Percentiles rank a stretch among this genome's conserved stretches.
These are phyloP conservation scores for Leptinotarsa tumamoca DNA, from an alignment of 2,888 invertebrate genomes.

Conservation along the genomic window DNA sequence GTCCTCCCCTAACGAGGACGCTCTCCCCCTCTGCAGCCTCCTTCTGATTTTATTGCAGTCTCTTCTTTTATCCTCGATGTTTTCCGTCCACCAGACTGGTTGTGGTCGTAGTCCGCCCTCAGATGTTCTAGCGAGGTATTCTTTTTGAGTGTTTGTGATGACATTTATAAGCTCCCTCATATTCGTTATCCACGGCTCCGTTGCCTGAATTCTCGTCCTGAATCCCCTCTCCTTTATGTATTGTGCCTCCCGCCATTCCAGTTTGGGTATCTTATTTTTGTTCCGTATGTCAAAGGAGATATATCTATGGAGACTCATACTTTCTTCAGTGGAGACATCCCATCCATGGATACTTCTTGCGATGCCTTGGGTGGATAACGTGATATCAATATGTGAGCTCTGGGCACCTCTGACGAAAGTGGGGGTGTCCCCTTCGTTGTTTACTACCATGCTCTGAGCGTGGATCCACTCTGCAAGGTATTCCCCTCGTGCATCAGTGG, in stretches of 20 bases:
- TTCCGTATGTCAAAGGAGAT: conserved; percentile 18
- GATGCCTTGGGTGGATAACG: conserved; percentile 15
- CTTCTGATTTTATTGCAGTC: not conserved
- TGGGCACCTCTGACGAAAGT: conserved; percentile 29
- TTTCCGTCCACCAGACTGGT: conserved; percentile 26
- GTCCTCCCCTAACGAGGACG: not conserved
- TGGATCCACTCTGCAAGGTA: conserved; percentile 11
- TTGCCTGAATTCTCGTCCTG: not conserved
- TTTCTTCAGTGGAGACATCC: conserved; percentile 17
- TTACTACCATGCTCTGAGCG: conserved; percentile 10
- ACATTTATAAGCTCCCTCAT: not conserved
- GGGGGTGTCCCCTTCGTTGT: conserved; percentile 22
- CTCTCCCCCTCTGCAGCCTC: conserved; percentile 8
- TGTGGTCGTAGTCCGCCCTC: not conserved
- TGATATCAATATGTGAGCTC: conserved; percentile 20
- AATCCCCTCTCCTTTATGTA: not conserved
- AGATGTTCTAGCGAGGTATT: not conserved
- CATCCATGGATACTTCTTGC: not conserved
- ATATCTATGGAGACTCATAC: conserved; percentile 28
- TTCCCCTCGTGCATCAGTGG: not conserved
- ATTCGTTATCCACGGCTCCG: not conserved
- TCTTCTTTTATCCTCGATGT: not conserved
- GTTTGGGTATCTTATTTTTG: conserved; percentile 4
- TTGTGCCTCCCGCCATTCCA: not conserved
- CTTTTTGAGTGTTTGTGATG: conserved; percentile 5